A percentile compares a stretch with the other conserved stretches of the same genome.
Conservation (phyloP, 2,888 invertebrate genomes). For the Salticus scenicus region DNA sequence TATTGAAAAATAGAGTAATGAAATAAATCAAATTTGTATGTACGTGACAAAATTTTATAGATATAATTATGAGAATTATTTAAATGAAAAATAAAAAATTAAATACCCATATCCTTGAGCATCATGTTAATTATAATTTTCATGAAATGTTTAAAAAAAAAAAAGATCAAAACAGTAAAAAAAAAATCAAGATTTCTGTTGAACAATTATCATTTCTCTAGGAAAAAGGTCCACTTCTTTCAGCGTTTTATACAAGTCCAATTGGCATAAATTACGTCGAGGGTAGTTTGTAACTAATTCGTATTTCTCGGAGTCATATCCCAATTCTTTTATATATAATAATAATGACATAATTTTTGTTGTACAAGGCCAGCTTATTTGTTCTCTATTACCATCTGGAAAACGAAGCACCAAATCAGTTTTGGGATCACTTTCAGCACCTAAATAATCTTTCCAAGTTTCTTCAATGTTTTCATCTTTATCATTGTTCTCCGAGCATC, state of each 20-base stretch:
- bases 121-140: no score
- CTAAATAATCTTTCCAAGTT: conserved; percentile 53
- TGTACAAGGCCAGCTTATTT: conserved; percentile 76
- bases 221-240: conserved; percentile 76
- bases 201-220: conserved; percentile 77
- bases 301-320: conserved; percentile 75
- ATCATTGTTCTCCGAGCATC: conserved; percentile 26
- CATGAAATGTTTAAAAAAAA: no score
- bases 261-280: conserved; percentile 75
- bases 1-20: no score
- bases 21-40: no score
- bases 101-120: no score
- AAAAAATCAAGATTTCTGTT: conserved; percentile 72
- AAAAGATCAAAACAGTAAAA: no score
- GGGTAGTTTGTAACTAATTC: conserved; percentile 78
- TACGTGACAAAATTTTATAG: no score
- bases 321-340: conserved; percentile 75
- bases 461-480: not conserved
- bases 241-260: conserved; percentile 75
- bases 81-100: no score
- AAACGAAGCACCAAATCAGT: conserved; percentile 76
- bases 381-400: conserved; percentile 76
- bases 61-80: no score
- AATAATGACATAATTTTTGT: conserved; percentile 77
- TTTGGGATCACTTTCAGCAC: conserved; percentile 74